Evolutionary conservation across 2,113 vertebrate genomes (phyloP).

Genomic region (Coracopsis vasa): DNA sequence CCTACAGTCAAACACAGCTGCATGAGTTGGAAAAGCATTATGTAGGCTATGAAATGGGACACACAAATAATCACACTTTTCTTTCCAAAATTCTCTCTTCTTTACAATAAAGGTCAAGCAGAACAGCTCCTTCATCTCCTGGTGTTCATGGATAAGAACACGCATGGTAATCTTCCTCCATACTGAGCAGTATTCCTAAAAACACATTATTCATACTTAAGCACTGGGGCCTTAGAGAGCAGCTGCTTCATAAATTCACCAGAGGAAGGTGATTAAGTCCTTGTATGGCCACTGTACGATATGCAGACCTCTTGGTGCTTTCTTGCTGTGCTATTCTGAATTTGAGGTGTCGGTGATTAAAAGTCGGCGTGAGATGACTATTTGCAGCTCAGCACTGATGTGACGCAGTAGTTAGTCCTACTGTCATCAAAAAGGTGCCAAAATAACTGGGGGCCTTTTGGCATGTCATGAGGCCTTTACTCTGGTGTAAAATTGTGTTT

Average conservation of each 20-base stretch:
- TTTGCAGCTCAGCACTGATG: background rate
- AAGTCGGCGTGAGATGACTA: background rate
- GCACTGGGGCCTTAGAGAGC: conserved; percentile 14
- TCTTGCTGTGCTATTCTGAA: background rate
- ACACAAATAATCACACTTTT: conserved; percentile 42
- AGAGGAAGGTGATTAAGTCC: conserved; percentile 57
- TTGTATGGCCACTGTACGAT: background rate
- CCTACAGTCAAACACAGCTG: background rate
- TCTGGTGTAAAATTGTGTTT: background rate
- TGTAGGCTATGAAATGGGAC: background rate
- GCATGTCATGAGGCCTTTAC: background rate
- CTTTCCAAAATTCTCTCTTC: conserved; percentile 29
- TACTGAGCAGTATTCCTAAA: conserved; percentile 34
- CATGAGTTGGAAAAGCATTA: background rate
- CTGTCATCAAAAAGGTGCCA: background rate
- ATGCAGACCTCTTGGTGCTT: background rate
- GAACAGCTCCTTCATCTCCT: conserved; percentile 40
- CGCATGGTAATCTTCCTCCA: conserved; percentile 41
- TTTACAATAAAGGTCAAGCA: conserved; percentile 50
- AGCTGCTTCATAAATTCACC: conserved; percentile 61
- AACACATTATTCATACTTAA: conserved; percentile 57
- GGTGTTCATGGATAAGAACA: conserved; percentile 4
- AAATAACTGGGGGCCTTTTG: background rate
- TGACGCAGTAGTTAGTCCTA: background rate
- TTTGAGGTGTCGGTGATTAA: background rate